phyloP scores from a whole-genome alignment of 2,113 vertebrate species.

The Pandion haliaetus region DNA sequence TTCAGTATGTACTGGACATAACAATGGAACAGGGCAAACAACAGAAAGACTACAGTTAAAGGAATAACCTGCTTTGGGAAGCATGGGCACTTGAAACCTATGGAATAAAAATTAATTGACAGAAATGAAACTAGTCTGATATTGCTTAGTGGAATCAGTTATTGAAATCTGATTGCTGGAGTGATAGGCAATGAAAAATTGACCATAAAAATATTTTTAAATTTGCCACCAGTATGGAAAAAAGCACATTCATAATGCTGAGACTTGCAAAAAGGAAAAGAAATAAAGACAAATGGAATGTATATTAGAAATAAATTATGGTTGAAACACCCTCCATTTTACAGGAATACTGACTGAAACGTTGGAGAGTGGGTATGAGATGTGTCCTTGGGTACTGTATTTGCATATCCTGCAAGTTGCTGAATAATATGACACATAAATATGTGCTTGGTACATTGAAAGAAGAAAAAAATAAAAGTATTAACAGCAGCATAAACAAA shows the following conservation, averaged over 20 bases:
- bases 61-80: neutral
- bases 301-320: neutral
- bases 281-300: neutral
- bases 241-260: neutral
- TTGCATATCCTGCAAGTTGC: neutral
- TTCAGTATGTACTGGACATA: neutral
- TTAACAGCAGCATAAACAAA: neutral
- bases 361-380: neutral
- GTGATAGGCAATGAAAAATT: neutral
- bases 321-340: neutral
- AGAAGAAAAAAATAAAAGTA: neutral
- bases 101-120: neutral
- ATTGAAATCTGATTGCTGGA: neutral
- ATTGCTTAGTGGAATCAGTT: neutral
- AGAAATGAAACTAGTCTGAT: conserved; percentile 20
- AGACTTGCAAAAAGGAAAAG: neutral
- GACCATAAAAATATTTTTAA: neutral
- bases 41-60: neutral
- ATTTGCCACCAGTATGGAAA: accelerated
- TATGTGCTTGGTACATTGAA: neutral
- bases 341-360: neutral
- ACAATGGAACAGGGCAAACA: neutral
- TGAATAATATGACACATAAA: neutral
- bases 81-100: neutral
- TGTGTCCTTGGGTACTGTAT: neutral